Conservation (phyloP, 1,140 invertebrate genomes). For the Drosophila arawakana region DNA sequence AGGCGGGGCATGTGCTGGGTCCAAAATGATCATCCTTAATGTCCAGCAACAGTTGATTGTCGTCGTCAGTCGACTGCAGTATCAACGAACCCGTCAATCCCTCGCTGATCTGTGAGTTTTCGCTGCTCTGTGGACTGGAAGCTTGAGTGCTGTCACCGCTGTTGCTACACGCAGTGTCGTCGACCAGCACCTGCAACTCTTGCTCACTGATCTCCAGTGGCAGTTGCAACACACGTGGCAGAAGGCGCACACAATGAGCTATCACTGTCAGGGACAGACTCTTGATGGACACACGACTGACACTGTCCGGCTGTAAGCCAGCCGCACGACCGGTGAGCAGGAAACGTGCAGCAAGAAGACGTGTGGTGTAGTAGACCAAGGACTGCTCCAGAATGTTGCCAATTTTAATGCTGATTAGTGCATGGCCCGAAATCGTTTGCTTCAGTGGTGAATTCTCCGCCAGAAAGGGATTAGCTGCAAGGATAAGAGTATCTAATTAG, state of each 20-base stretch:
- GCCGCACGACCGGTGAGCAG: constrained; percentile 87
- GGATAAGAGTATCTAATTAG: constrained; percentile 61
- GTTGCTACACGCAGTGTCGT: constrained; percentile 1
- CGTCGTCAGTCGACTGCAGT: constrained; percentile 22
- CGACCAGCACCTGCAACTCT: constrained; percentile 61
- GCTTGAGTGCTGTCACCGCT: constrained; percentile 57
- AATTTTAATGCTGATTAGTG: constrained; percentile 71
- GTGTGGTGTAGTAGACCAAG: constrained; percentile 72
- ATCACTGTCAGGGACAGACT: constrained; percentile 91
- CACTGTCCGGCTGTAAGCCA: constrained; percentile 87
- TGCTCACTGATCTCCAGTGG: constrained; percentile 84
- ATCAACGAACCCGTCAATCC: constrained; percentile 31
- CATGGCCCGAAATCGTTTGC: constrained; percentile 55
- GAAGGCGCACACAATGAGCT: constrained; percentile 87
- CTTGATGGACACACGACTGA: constrained; percentile 92
- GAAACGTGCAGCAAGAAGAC: constrained; percentile 85
- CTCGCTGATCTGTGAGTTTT: constrained; percentile 48
- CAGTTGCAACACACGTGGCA: constrained; percentile 88
- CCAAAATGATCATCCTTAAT: constrained; percentile 84
- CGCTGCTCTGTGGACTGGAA: constrained; percentile 70
- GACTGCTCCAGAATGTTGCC: constrained; percentile 79
- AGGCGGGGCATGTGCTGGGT: constrained; percentile 65
- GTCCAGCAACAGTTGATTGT: constrained; percentile 63
- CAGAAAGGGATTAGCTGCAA: constrained; percentile 77
- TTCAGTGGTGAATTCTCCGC: constrained; percentile 61